Evolutionary conservation across 2,888 invertebrate species (phyloP).

Genomic region (Aleiodes alternator): DNA sequence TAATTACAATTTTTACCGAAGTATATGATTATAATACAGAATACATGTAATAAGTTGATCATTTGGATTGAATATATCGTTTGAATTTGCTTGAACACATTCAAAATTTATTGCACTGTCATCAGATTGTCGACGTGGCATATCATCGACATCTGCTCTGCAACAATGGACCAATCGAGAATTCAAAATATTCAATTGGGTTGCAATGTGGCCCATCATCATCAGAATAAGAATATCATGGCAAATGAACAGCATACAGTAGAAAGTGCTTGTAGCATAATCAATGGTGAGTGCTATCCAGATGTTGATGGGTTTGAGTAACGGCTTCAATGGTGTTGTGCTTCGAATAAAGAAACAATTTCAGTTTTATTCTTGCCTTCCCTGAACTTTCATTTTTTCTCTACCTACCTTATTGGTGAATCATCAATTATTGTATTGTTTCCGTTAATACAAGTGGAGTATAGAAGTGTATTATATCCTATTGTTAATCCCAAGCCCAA

Average conservation of each 20-base stretch:
- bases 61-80: background rate
- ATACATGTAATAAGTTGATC: conserved; percentile 8
- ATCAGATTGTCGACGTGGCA: background rate
- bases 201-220: background rate
- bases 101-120: background rate
- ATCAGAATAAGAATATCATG: background rate
- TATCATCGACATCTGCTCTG: background rate
- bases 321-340: too few species aligned
- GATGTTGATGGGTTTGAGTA: too few species aligned
- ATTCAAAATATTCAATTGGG: conserved; percentile 1
- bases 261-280: too few species aligned
- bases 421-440: background rate
- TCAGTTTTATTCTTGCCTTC: background rate
- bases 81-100: background rate
- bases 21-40: background rate
- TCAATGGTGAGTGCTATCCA: background rate
- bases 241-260: background rate
- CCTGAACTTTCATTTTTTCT: too few species aligned
- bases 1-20: background rate
- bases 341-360: background rate
- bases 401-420: conserved; percentile 3
- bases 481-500: background rate
- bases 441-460: background rate
- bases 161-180: background rate
- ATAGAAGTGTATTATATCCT: background rate